Conservation (phyloP, 2,113 vertebrate species). For the Clarias batrachus region DNA sequence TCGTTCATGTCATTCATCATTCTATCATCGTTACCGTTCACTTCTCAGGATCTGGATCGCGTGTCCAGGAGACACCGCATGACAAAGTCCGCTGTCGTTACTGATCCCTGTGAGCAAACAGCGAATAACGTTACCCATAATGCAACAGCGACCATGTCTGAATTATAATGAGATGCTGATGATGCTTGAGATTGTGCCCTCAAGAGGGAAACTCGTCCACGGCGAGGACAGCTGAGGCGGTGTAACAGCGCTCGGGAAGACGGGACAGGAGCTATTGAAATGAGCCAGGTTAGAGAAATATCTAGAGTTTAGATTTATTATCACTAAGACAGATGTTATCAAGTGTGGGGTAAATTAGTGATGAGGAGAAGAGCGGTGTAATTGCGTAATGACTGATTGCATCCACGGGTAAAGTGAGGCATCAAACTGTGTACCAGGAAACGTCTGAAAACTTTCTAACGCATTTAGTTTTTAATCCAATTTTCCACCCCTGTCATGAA, state of each 20-base stretch:
- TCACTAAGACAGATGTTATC: background rate
- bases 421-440: background rate
- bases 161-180: background rate
- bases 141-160: background rate
- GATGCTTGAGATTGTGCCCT: background rate
- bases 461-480: background rate
- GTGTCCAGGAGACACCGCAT: background rate
- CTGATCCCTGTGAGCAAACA: background rate
- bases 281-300: background rate
- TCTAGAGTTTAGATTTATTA: background rate
- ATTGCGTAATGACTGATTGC: background rate
- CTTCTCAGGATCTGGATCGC: background rate
- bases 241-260: background rate
- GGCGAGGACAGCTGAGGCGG: background rate
- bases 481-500: background rate
- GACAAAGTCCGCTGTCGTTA: background rate
- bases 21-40: background rate
- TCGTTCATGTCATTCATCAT: background rate
- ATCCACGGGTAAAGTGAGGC: background rate
- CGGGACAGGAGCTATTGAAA: background rate
- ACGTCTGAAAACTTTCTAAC: background rate
- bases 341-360: too few relatives aligned
- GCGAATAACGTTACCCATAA: slow-evolving; percentile 34
- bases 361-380: background rate
- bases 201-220: background rate